phyloP scores from a whole-genome alignment of 2,113 vertebrate genomes.

The Telmatochromis brachygnathus region DNA sequence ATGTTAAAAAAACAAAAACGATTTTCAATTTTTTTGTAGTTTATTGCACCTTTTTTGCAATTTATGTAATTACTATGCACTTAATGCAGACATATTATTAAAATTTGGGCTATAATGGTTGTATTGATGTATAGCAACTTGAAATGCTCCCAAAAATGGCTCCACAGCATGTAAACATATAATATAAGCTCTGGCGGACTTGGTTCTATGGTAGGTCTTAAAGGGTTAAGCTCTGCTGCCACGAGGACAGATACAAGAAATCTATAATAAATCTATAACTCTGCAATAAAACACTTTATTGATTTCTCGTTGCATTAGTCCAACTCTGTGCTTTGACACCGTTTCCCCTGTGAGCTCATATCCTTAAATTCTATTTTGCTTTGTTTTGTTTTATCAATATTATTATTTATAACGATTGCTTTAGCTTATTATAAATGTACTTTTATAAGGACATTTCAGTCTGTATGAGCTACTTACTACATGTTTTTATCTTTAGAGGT shows the following conservation, averaged over 20 bases:
- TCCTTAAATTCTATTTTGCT: neutral
- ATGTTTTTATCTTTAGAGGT: neutral
- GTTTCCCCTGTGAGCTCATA: neutral
- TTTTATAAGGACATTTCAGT: neutral
- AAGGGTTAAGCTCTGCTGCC: neutral
- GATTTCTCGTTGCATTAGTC: neutral
- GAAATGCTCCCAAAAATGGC: too few species aligned
- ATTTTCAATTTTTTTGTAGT: too few species aligned
- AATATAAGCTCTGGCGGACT: accelerated
- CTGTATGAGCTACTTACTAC: neutral
- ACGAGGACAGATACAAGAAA: neutral
- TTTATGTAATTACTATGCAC: too few species aligned
- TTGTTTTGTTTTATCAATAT: too few species aligned
- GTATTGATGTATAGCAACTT: too few species aligned
- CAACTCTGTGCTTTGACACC: neutral
- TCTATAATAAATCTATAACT: neutral
- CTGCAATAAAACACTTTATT: neutral
- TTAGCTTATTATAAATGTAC: neutral
- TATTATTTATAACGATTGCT: neutral
- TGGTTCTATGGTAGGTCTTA: accelerated
- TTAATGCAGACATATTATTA: too few species aligned
- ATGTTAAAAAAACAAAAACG: too few species aligned
- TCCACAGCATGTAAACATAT: too few species aligned
- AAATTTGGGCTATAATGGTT: accelerated
- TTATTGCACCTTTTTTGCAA: too few species aligned